Conservation (phyloP, 2,113 vertebrate species). For the Sturnus vulgaris region DNA sequence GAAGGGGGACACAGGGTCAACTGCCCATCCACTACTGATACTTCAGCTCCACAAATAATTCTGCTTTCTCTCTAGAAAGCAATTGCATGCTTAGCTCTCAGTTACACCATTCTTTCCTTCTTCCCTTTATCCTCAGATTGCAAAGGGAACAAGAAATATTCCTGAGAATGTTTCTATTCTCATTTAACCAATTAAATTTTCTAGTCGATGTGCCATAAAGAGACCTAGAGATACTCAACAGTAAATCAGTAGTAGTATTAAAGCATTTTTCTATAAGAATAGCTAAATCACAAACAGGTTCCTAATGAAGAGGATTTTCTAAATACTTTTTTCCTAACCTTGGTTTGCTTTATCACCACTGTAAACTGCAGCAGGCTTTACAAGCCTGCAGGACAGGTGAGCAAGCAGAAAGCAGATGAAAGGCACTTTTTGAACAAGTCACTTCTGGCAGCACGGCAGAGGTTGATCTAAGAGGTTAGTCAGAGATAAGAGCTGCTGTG, state of each 20-base stretch:
- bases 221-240: background rate
- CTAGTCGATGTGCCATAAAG: background rate
- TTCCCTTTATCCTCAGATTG: background rate
- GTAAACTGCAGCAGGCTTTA: background rate
- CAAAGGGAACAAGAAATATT: background rate
- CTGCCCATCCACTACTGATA: background rate
- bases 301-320: slow-evolving; percentile 21
- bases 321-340: background rate
- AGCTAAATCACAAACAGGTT: background rate
- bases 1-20: background rate
- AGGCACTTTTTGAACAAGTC: background rate
- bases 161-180: background rate
- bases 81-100: background rate
- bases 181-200: slow-evolving; percentile 23
- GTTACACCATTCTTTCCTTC: background rate
- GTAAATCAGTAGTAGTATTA: background rate
- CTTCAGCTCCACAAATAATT: background rate
- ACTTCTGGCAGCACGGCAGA: background rate
- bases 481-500: background rate
- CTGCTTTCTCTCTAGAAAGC: background rate
- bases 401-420: slow-evolving; percentile 23
- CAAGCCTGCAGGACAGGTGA: background rate
- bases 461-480: background rate
- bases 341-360: background rate
- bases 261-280: background rate